Conservation (phyloP, 2,888 invertebrate genomes). For the Tortrix viridana region DNA sequence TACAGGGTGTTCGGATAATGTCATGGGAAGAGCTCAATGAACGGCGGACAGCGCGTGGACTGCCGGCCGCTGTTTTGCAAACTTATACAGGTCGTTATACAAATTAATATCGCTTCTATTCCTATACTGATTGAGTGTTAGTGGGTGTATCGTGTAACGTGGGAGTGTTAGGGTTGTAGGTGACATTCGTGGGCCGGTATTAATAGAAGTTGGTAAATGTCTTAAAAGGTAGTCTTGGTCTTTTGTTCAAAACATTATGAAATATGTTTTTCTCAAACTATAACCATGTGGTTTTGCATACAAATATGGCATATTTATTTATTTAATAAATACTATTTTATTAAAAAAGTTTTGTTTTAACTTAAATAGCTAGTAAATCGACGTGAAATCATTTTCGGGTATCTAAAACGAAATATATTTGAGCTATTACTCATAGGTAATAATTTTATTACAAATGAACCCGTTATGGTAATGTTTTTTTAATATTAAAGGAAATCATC, state of each 20-base stretch:
- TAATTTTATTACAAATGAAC: too few relatives aligned
- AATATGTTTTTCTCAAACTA: too few relatives aligned
- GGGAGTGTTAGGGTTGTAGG: constrained; percentile 49
- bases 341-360: too few relatives aligned
- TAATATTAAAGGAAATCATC: not conserved
- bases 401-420: too few relatives aligned
- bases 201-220: constrained; percentile 62
- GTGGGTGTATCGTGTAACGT: constrained; percentile 31
- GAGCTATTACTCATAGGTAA: too few relatives aligned
- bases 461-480: not conserved
- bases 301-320: too few relatives aligned
- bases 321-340: too few relatives aligned
- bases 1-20: constrained; percentile 68
- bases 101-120: constrained; percentile 57
- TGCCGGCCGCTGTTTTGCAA: constrained; percentile 71
- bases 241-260: too few relatives aligned
- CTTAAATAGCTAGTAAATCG: too few relatives aligned
- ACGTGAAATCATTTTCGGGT: too few relatives aligned
- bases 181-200: constrained; percentile 56
- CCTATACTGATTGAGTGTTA: constrained; percentile 46
- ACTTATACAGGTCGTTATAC: constrained; percentile 54
- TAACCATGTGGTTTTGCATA: too few relatives aligned
- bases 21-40: constrained; percentile 84
- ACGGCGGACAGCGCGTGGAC: constrained; percentile 82
- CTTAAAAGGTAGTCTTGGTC: constrained; percentile 14